Percentiles rank a stretch among this genome's conserved stretches.
These are phyloP conservation scores for Chrysogorgia sp. DNA, from an alignment of 92 coral and sea anemone species.

Conservation along the genomic window DNA sequence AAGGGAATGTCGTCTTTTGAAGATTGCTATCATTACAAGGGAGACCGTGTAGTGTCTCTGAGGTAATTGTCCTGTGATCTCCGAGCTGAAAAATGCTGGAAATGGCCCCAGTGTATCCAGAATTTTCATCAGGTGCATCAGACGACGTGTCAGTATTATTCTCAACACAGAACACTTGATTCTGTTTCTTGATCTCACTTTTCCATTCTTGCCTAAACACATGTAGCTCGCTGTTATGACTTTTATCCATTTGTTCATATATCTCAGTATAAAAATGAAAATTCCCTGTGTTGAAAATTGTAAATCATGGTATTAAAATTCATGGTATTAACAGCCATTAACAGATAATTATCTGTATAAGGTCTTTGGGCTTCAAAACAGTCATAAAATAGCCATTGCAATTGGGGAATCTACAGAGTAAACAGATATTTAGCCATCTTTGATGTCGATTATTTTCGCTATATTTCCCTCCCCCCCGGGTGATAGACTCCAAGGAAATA, in stretches of 20 bases:
- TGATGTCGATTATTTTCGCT: no score
- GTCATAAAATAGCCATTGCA: no score
- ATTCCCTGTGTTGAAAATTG: not conserved
- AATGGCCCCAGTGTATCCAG: no score
- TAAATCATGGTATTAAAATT: no score
- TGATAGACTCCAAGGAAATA: not conserved
- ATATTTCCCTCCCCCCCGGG: no score
- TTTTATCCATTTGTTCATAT: slow-evolving; percentile 52
- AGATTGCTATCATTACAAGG: not conserved
- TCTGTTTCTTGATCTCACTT: slow-evolving; percentile 54
- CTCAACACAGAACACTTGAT: not conserved
- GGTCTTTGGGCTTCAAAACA: no score
- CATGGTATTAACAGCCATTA: no score
- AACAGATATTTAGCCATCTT: no score
- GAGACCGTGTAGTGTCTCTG: not conserved
- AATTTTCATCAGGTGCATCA: not conserved
- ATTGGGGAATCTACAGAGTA: no score
- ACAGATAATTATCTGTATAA: no score
- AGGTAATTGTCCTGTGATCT: not conserved
- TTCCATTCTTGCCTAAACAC: slow-evolving; percentile 74
- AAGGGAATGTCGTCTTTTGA: not conserved
- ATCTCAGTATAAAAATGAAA: not conserved
- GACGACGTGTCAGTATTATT: slow-evolving; percentile 3
- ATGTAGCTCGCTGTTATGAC: slow-evolving; percentile 72
- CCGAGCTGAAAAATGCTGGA: no score